phyloP scores from a whole-genome alignment of 2,113 vertebrate species.

The zebrafish (Danio rerio) region GRCz12tu NC_133184.1:23364001-23364500 shows the following conservation, averaged over 20 bases:
- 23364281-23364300: background rate
- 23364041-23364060: slow-evolving; percentile 58
- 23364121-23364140: slow-evolving; percentile 40
- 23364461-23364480: no score
- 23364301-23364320: no score
- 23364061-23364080: slow-evolving; percentile 53
- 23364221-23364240: slow-evolving; percentile 32
- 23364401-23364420: no score
- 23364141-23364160: slow-evolving; percentile 45
- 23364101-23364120: slow-evolving; percentile 46
- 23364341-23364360: no score
- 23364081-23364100: slow-evolving; percentile 51
- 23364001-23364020: slow-evolving; percentile 54
- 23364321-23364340: no score
- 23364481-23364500: no score
- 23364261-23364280: background rate
- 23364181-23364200: slow-evolving; percentile 43
- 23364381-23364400: no score
- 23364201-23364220: slow-evolving; percentile 2
- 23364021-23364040: slow-evolving; percentile 60
- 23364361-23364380: no score
- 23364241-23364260: background rate
- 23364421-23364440: no score
- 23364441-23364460: no score
- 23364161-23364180: slow-evolving; percentile 30